A percentile compares a stretch with the other conserved stretches of the same genome.
Conservation (phyloP, 2,113 vertebrate species). For the chimpanzee (Pan troglodytes) region DNA sequence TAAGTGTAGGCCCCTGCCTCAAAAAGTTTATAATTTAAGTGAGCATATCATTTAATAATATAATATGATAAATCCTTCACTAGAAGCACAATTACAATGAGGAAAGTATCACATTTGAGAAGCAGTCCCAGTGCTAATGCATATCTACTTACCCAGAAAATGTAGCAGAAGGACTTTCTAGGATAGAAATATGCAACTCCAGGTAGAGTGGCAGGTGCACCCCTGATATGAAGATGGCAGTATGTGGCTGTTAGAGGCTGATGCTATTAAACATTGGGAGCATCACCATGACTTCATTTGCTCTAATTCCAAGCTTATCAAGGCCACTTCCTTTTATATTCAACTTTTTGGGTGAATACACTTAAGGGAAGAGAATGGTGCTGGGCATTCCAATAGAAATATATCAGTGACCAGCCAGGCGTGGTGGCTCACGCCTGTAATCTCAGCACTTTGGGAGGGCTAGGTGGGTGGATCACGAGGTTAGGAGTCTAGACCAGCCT, state of each 20-base stretch:
- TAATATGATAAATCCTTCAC: neutral
- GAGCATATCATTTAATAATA: neutral
- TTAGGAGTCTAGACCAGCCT: too few species aligned
- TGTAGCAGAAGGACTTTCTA: neutral
- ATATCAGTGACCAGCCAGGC: neutral
- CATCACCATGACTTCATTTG: neutral
- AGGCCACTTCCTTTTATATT: neutral
- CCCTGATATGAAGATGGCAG: neutral
- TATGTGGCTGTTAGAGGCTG: neutral
- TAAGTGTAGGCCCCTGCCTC: neutral
- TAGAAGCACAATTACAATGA: neutral
- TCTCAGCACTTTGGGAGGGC: too few species aligned
- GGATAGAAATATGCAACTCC: neutral
- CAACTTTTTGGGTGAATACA: neutral
- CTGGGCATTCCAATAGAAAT: too few species aligned
- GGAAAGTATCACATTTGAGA: neutral
- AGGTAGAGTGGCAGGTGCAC: neutral
- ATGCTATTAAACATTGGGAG: neutral
- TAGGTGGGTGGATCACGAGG: too few species aligned
- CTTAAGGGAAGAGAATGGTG: neutral
- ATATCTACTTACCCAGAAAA: neutral
- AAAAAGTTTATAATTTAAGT: neutral
- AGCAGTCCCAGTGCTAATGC: neutral
- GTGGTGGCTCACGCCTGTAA: too few species aligned
- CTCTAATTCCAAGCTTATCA: neutral